phyloP scores from a whole-genome alignment of 2,888 invertebrate genomes.

The Coenonympha arcania region DNA sequence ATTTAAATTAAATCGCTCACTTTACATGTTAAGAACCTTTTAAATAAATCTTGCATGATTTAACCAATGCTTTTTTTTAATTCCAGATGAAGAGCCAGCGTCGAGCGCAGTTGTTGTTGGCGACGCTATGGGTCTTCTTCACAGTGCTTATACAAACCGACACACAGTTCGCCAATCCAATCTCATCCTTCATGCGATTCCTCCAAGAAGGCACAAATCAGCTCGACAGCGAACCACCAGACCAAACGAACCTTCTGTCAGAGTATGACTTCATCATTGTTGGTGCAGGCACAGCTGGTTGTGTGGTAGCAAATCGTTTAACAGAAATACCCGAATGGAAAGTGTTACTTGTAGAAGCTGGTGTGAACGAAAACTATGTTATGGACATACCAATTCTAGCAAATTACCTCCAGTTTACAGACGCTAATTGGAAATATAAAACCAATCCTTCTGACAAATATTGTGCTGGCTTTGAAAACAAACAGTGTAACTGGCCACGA shows the following conservation, averaged over 20 bases:
- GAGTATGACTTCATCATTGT: constrained; percentile 85
- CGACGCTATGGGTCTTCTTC: constrained; percentile 44
- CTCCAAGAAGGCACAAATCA: constrained; percentile 70
- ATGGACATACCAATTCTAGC: constrained; percentile 85
- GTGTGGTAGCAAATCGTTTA: constrained; percentile 81
- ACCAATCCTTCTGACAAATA: constrained; percentile 82
- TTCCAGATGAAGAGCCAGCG: constrained; percentile 59
- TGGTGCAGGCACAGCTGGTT: constrained; percentile 87
- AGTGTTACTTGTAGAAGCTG: constrained; percentile 82
- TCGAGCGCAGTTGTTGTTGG: constrained; percentile 38
- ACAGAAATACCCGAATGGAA: constrained; percentile 80
- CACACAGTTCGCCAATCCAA: constrained; percentile 48
- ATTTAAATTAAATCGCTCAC: too few relatives aligned
- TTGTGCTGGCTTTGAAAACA: constrained; percentile 82
- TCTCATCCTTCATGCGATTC: constrained; percentile 71
- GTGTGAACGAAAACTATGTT: constrained; percentile 78
- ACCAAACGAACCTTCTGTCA: constrained; percentile 60
- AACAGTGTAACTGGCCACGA: constrained; percentile 84
- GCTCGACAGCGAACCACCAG: constrained; percentile 69
- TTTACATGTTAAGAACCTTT: too few relatives aligned
- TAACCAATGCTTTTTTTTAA: constrained; percentile 13
- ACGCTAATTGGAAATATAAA: constrained; percentile 86
- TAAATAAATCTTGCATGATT: neutral
- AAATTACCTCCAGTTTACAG: constrained; percentile 80
- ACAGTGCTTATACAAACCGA: constrained; percentile 39